phyloP scores from a whole-genome alignment of 2,797 vertebrate species.

The Morus bassanus region DNA sequence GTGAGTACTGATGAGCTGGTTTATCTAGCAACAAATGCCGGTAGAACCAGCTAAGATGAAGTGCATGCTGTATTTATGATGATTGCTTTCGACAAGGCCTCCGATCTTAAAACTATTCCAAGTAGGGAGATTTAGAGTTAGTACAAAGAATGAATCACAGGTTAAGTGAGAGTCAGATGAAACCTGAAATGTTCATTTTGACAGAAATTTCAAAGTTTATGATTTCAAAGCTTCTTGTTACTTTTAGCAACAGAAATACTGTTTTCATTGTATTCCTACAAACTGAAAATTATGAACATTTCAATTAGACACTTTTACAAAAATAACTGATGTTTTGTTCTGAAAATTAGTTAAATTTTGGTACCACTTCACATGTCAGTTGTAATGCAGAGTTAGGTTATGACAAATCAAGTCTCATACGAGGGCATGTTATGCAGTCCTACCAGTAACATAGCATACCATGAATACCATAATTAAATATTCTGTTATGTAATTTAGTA shows the following conservation, averaged over 20 bases:
- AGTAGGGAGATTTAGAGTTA: conserved; percentile 6
- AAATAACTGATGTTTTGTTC: not conserved
- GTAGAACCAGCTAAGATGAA: not conserved
- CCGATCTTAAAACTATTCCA: conserved; percentile 26
- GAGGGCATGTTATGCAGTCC: not conserved
- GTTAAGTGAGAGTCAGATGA: not conserved
- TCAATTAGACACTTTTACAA: not conserved
- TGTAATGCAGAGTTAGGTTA: not conserved
- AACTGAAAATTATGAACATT: not conserved
- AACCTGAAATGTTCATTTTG: not conserved
- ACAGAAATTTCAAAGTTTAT: not conserved
- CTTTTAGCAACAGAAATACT: not conserved
- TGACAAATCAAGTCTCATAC: not conserved
- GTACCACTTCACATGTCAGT: not conserved
- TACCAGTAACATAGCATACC: not conserved
- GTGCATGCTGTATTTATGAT: not conserved
- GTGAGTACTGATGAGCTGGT: not conserved
- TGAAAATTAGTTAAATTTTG: not conserved
- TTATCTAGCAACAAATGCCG: not conserved
- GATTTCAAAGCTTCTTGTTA: not conserved
- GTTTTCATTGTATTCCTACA: not conserved
- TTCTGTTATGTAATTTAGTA: not conserved
- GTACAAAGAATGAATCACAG: conserved; percentile 5
- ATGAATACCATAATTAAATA: not conserved
- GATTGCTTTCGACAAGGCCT: not conserved